These are phyloP conservation scores for Siniperca obscura DNA, from an alignment of 2,797 vertebrate genomes.

Conservation along the genomic window DNA sequence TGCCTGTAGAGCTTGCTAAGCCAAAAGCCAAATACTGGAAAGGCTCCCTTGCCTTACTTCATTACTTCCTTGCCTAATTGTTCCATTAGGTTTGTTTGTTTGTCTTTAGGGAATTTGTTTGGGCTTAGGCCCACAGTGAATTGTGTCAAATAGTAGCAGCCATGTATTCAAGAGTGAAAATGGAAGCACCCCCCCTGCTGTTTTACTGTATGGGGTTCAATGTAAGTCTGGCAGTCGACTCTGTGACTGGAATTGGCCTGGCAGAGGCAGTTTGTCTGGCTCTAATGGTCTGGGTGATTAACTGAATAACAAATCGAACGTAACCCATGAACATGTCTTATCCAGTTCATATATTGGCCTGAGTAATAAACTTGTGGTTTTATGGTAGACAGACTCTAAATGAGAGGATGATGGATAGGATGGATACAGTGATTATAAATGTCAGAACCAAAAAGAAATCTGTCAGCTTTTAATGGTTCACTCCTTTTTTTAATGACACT, in stretches of 20 bases:
- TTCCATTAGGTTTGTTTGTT: constrained; percentile 76
- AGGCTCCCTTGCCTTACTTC: constrained; percentile 45
- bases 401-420: too few relatives aligned
- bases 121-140: constrained; percentile 54
- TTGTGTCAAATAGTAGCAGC: constrained; percentile 67
- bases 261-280: constrained; percentile 71
- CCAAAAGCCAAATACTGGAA: constrained; percentile 54
- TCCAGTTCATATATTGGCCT: constrained; percentile 62
- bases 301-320: constrained; percentile 72
- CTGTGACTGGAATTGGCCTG: constrained; percentile 60
- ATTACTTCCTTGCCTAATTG: constrained; percentile 48
- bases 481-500: not conserved
- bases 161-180: constrained; percentile 49
- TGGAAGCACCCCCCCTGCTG: constrained; percentile 62
- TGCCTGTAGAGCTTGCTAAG: constrained; percentile 41
- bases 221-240: constrained; percentile 58
- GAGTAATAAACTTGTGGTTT: constrained; percentile 70
- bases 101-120: constrained; percentile 71
- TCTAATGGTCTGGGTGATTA: constrained; percentile 77
- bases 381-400: constrained; percentile 60
- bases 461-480: constrained; percentile 23
- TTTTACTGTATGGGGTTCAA: constrained; percentile 66
- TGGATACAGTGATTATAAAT: constrained; percentile 29
- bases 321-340: constrained; percentile 64
- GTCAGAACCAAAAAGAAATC: constrained; percentile 32